Base-by-base conservation (phyloP, 2,797 vertebrate genomes). In the Pampus argenteus region DNA sequence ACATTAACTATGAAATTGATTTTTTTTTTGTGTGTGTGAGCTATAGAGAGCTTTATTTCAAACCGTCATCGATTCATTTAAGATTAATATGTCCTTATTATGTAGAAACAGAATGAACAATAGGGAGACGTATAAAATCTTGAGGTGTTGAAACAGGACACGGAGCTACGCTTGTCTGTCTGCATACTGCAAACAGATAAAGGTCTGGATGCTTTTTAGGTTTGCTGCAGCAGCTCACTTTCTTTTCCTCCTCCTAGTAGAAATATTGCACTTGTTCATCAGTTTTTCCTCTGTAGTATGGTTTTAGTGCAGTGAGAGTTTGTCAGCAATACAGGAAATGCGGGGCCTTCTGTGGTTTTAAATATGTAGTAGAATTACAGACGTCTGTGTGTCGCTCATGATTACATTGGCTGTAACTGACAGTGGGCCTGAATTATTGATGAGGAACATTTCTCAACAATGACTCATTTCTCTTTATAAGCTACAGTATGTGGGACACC, bases 351-450 rank as follows among this genome's bases (percentile, higher is more conserved):
- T n/a, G 10, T 13, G n/a, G 18, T 50, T 29, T 57, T 55, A 55
- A 50, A 11, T 44, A 54, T 60, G 9, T 56, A 3, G 0, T 55
- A 55, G 31, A 52, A 18, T 31, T 52, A 42, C 15, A 67, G 20
- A 40, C 5, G 0, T 31, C 28, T 18, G 8, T 63, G 34, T 71
- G 31, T 65, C 61, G 15, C 34, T 25, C 7, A 38, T 66, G 25
- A 50, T 48, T 36, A 47, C 55, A 60, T 49, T 10, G 49, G 44
- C 51, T 76, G 36, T 48, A 51, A 59, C 20, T 63, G 40, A 76
- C 66, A 57, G 49, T 14, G 18, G 17, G 20, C 3, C 48, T 85
- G 22, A 76, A 80, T 79, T 65, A 80, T 75, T 66, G 42, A 83
- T 77, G 40, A 76, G 15, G 42, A 76, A 36, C 22, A 28, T 74